Evolutionary conservation across 2,797 vertebrate species (phyloP).

Genomic region (Esox lucius): DNA sequence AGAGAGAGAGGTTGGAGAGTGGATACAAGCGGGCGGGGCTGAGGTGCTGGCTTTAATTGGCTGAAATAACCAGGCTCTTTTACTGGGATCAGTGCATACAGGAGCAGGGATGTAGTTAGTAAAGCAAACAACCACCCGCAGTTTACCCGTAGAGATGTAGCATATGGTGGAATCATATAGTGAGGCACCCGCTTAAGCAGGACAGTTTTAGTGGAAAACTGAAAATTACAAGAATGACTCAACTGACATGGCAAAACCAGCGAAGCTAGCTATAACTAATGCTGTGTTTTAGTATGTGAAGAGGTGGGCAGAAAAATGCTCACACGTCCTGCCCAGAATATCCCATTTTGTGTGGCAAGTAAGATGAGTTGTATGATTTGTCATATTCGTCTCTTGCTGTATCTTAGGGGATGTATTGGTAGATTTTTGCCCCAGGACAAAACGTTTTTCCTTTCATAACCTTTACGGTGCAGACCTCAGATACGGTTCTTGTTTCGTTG

Average conservation of each 20-base stretch:
- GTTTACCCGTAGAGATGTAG: conserved; percentile 38
- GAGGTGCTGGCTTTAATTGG: conserved; percentile 31
- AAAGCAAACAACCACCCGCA: conserved; percentile 46
- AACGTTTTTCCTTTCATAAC: neutral
- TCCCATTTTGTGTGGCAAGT: neutral
- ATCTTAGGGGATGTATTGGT: neutral
- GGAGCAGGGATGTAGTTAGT: conserved; percentile 20
- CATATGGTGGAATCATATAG: conserved; percentile 55
- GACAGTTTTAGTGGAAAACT: conserved; percentile 44
- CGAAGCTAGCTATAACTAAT: conserved; percentile 16
- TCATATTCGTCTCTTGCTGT: neutral
- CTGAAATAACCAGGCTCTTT: conserved; percentile 45
- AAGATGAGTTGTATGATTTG: neutral
- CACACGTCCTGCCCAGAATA: too few species aligned
- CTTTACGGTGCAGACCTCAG: conserved; percentile 16
- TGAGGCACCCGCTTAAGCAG: conserved; percentile 51
- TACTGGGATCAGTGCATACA: conserved; percentile 22
- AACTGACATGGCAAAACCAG: conserved; percentile 10
- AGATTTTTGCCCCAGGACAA: neutral
- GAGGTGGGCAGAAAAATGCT: too few species aligned
- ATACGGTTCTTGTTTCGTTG: conserved; percentile 47
- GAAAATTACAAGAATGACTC: conserved; percentile 55
- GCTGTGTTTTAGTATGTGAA: conserved; percentile 14
- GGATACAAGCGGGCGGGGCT: neutral
- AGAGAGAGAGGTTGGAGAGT: neutral